Base-by-base conservation (phyloP, 2,888 invertebrate species). In the Meta bourneti region DNA sequence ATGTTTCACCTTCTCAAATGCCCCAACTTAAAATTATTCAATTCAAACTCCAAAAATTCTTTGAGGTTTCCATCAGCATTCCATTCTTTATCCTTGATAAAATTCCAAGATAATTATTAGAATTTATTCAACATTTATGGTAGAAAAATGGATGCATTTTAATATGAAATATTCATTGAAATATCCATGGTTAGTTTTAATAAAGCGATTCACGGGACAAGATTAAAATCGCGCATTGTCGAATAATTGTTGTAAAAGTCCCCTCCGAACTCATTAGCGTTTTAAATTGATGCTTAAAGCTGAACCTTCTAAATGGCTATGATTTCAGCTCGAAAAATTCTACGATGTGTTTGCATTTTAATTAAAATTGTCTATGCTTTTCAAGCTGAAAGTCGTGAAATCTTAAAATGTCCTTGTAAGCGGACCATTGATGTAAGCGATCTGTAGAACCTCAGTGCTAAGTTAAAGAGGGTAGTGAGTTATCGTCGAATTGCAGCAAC, bases 211-310 rank as follows among this genome's bases (percentile, higher is more conserved):
- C 75, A 6, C 0, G 7, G 16, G 61, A 79, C 20, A 79, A 61
- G 34, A 61, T 79, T 79, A 79, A 77, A 79, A 34, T 61, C 61
- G 79, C n/a, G 61, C 61, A 19, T 79, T 79, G 20, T 34, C 61
- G 34, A 61, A 61, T 79, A 20, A 54, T 20, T 79, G 34, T 61
- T 79, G 16, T 9, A 16, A 61, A 61, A 79, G 34, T 54, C 20
- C 61, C 34, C 61, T 61, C 61, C 54, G 7, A 79, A 20, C 79
- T 79, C 61, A 79, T 79, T 79, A 79, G n/a, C 6, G 61, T 13
- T 61, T 13, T 61, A 5, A 61, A 61, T 8, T 6, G 61, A 61
- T 61, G 61, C 11, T 6, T 61, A 9, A 61, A 9, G 61, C 8
- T 61, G 61, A 61, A 11, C 13, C 11, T 6, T 7, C 13, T 16